Evolutionary conservation across 2,113 vertebrate genomes (phyloP).

Genomic region (Cephalopholis sonnerati): DNA sequence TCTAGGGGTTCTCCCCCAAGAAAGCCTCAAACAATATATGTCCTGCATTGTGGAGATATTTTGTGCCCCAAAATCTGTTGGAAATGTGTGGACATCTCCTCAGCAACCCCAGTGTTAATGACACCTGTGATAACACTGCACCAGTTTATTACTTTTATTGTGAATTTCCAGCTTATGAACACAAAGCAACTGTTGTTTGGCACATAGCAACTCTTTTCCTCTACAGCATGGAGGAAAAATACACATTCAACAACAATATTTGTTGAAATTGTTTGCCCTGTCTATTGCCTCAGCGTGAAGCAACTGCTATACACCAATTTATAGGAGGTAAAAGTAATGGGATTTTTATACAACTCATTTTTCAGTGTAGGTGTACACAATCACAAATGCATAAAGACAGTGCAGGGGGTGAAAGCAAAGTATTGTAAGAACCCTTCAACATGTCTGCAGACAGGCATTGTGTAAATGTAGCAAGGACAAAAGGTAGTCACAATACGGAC

Average conservation of each 20-base stretch:
- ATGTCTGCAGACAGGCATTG: neutral
- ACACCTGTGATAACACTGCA: neutral
- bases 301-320: neutral
- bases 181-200: neutral
- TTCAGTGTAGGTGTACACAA: neutral
- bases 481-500: neutral
- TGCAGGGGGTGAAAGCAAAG: neutral
- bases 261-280: neutral
- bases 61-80: too few relatives aligned
- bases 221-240: neutral
- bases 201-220: neutral
- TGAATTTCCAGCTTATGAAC: neutral
- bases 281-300: neutral
- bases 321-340: neutral
- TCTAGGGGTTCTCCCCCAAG: too few relatives aligned
- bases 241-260: neutral
- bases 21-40: too few relatives aligned
- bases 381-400: neutral
- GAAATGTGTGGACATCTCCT: too few relatives aligned
- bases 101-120: too few relatives aligned
- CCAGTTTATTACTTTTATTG: constrained; percentile 4
- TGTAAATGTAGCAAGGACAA: neutral
- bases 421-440: neutral
- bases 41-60: too few relatives aligned
- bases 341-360: neutral